A percentile compares a stretch with the other conserved stretches of the same genome.
phyloP scores from a whole-genome alignment of 2,888 invertebrate genomes.

The Hypolimnas misippus region DNA sequence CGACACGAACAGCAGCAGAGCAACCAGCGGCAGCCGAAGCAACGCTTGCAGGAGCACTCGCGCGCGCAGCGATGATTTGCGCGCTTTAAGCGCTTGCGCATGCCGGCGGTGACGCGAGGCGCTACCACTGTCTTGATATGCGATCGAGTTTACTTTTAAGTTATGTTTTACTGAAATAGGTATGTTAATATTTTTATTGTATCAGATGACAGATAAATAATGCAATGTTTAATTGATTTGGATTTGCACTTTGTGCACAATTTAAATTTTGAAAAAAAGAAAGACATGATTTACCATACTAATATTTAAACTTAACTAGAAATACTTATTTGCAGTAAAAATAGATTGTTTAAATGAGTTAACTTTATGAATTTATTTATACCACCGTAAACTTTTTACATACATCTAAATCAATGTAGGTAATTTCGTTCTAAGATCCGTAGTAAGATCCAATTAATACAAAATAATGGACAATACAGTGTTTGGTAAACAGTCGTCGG shows the following conservation, averaged over 20 bases:
- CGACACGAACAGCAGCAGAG: slow-evolving; percentile 57
- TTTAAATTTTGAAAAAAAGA: too few species aligned
- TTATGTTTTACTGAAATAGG: not conserved
- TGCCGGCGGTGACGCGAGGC: slow-evolving; percentile 40
- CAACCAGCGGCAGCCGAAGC: slow-evolving; percentile 54
- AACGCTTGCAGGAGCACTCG: slow-evolving; percentile 56
- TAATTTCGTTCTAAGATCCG: not conserved
- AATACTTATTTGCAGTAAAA: too few species aligned
- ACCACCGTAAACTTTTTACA: too few species aligned
- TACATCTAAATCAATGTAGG: too few species aligned
- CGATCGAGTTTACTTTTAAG: slow-evolving; percentile 14
- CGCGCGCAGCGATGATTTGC: slow-evolving; percentile 49
- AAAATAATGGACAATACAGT: slow-evolving; percentile 49
- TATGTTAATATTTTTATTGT: not conserved
- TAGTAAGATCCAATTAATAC: slow-evolving; percentile 29
- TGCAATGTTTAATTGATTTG: too few species aligned
- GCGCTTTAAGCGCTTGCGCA: slow-evolving; percentile 57
- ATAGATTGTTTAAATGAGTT: too few species aligned
- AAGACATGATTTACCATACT: too few species aligned
- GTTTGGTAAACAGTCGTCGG: slow-evolving; percentile 64
- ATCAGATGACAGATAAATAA: too few species aligned
- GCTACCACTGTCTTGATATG: slow-evolving; percentile 40
- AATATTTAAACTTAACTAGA: too few species aligned
- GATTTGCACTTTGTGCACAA: too few species aligned
- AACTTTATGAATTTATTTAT: too few species aligned